Evolutionary conservation across 2,113 vertebrate species (phyloP).

Genomic region (Cebidichthys violaceus): DNA sequence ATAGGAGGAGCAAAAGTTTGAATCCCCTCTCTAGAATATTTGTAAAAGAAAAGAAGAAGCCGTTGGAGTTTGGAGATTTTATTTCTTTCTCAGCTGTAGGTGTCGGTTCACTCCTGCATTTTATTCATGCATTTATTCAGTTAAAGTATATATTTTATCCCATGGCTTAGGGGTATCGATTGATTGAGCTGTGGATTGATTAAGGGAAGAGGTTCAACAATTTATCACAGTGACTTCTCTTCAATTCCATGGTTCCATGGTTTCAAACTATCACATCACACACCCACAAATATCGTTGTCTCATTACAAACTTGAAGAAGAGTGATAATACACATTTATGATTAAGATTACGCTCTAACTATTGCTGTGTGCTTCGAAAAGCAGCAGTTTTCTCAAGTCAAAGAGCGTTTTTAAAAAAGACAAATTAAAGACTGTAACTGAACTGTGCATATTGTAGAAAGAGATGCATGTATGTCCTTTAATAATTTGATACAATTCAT

Average conservation of each 20-base stretch:
- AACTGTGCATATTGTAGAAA: constrained; percentile 74
- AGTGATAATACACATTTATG: not conserved
- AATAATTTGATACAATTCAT: constrained; percentile 64
- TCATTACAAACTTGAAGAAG: not conserved
- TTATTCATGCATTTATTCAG: not conserved
- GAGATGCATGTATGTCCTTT: constrained; percentile 73
- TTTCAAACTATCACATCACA: not conserved
- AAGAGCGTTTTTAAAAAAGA: constrained; percentile 50
- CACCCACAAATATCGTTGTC: not conserved
- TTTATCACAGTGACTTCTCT: too few relatives aligned
- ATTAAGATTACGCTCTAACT: not conserved
- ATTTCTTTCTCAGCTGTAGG: not conserved
- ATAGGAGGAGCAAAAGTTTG: not conserved
- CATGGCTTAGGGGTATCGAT: not conserved
- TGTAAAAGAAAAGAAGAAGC: not conserved
- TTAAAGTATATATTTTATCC: not conserved
- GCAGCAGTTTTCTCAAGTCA: constrained; percentile 1
- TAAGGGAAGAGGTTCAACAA: too few relatives aligned
- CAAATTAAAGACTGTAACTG: constrained; percentile 36
- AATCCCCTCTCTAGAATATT: too few relatives aligned
- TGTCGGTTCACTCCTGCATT: not conserved
- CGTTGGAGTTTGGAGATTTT: not conserved
- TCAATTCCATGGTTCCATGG: too few relatives aligned
- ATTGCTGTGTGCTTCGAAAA: constrained; percentile 43
- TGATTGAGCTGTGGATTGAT: not conserved